Evolutionary conservation across 2,113 vertebrate genomes (phyloP), one percentile per base, ranked within the genome.

Genomic region (Leiothrix lutea): DNA sequence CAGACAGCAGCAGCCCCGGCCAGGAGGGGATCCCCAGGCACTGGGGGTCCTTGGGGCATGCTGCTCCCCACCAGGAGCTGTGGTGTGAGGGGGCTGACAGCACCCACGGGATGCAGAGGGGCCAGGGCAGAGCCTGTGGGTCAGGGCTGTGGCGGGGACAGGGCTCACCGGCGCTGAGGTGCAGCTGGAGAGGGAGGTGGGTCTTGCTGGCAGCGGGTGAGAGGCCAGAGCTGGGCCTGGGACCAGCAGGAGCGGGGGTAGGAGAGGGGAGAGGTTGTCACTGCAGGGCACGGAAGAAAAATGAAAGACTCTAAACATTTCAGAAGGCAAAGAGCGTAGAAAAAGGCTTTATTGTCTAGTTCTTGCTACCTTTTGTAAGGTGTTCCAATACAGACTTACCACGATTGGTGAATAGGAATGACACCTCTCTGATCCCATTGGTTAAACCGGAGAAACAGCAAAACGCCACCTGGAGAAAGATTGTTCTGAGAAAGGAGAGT

Each of bases 61-160:
- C 35, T 4, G 16, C 14, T 74, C 54, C 58, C 42, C 24, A 4
- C 20, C 0, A 1, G 42, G 25, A 6, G 42, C 6, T 0, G 0
- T 9, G 8, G 10, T 5, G 2, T 10, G n/a, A 10, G 28, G 67
- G 57, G 47, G 2, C 45, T 8, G 2, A 1, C 4, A 14, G 40
- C 11, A 3, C 33, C 18, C 8, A 0, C 3, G 1, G 23, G 61
- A 8, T 7, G 24, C 35, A 33, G 82, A 47, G 72, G 9, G 45
- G 18, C 28, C 2, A 5, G 38, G 48, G 5, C 53, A 66, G 36
- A 26, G 22, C 51, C 36, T 29, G 36, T 6, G 22, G 38, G n/a
- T 17, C 66, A 14, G 45, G 36, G 44, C 7, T 3, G 1, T 0
- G 5, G 56, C 25, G 51, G 51, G 47, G 45, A 36, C 1, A 2